Base-by-base conservation (phyloP, 2,888 invertebrate species). In the Pemphredon lugubris region DNA sequence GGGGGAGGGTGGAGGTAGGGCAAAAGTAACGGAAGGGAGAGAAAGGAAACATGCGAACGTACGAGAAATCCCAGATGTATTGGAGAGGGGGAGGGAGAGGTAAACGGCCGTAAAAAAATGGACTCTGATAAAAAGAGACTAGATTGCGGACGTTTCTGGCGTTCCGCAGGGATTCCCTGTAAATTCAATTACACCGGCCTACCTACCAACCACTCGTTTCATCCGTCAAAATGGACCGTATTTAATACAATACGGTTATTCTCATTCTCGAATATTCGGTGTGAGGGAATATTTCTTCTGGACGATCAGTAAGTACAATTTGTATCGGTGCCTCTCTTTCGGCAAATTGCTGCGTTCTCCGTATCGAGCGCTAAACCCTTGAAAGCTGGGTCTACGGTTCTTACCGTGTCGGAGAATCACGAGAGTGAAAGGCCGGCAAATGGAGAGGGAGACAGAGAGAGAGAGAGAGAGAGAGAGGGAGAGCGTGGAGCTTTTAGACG, bases 401-500 rank as follows among this genome's bases (percentile, higher is more conserved):
- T n/a, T n/a, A n/a, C n/a, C n/a, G n/a, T n/a, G n/a, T n/a, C n/a
- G n/a, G n/a, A n/a, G 26, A 26, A 18, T 32, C 40, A 18, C 4
- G 44, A 40, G 21, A 40, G 14, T 18, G 57, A 34, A 51, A 16
- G 7, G 11, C 9, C 32, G 51, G 57, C 55, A 65, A 73, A 71
- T 71, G 72, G 72, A 73, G n/a, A n/a, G n/a, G n/a, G n/a, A n/a
- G n/a, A n/a, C n/a, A 40, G 21, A 40, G 14, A 18, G 57, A 34
- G 48, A 16, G 7, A 9, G 6, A 23, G 51, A 51, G 51, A 65
- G 71, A 71, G 65, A 72, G 72, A 73, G 60, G 55, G 58, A 61
- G 67, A 70, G 53, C 63, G 51, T 79, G 55, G 64, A 51, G 65
- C 73, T 78, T 79, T 79, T 63, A 79, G 73, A 70, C 66, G 61